Evolutionary conservation across 2,888 invertebrate genomes (phyloP).

Genomic region (Trachelus tabidus): DNA sequence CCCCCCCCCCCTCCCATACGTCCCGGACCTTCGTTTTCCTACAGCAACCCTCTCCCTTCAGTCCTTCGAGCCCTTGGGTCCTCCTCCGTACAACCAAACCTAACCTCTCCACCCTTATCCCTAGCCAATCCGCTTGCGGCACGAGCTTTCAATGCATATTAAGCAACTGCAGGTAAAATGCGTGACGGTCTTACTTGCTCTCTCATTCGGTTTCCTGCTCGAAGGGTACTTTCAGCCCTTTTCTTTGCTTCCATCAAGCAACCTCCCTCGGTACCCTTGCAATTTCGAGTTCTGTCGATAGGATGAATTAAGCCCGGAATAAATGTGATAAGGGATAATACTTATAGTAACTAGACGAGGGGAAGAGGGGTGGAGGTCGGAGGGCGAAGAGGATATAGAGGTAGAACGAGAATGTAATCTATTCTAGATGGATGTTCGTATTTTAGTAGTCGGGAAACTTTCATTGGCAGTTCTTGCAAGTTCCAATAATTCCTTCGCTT

Average conservation of each 20-base stretch:
- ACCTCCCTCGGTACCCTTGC: not conserved
- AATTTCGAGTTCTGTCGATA: not conserved
- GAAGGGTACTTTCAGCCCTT: not conserved
- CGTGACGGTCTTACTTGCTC: not conserved
- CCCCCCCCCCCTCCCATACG: constrained; percentile 24
- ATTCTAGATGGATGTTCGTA: not conserved
- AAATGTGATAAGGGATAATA: not conserved
- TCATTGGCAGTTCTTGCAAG: not conserved
- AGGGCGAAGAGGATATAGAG: not conserved
- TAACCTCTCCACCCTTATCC: not conserved
- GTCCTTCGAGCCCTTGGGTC: constrained; percentile 19
- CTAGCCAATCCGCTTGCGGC: not conserved
- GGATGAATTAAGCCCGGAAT: not conserved
- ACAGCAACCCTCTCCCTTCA: not conserved
- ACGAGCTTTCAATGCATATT: constrained; percentile 43
- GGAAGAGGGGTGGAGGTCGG: not conserved
- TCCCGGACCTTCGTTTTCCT: constrained; percentile 24
- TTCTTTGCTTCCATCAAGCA: not conserved
- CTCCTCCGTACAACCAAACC: constrained; percentile 22
- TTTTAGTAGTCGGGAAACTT: not conserved
- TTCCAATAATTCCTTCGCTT: not conserved
- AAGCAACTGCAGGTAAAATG: constrained; percentile 21
- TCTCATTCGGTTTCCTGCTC: not conserved
- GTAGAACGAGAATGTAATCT: not conserved
- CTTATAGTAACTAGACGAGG: not conserved